Evolutionary conservation across 2,888 invertebrate genomes (phyloP).

Genomic region (Lingula anatina): DNA sequence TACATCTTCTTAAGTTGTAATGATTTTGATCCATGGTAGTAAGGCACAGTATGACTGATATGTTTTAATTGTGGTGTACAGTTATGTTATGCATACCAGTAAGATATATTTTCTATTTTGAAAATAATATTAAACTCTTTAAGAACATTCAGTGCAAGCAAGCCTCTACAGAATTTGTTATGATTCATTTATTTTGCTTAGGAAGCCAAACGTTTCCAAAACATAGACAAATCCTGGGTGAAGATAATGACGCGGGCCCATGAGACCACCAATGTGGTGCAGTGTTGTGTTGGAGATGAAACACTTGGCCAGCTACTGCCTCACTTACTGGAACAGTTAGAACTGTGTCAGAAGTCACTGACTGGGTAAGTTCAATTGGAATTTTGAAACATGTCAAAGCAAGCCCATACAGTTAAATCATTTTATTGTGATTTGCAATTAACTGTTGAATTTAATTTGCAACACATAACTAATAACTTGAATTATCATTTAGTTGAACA

Average conservation of each 20-base stretch:
- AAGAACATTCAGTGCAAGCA: not conserved
- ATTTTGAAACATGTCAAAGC: too few species aligned
- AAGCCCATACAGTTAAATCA: too few species aligned
- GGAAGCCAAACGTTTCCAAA: conserved; percentile 56
- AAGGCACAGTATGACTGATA: too few species aligned
- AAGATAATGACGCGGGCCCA: conserved; percentile 81
- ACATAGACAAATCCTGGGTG: conserved; percentile 81
- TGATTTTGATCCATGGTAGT: too few species aligned
- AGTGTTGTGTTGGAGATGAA: conserved; percentile 79
- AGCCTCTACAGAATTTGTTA: too few species aligned
- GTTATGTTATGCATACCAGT: not conserved
- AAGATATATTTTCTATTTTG: not conserved
- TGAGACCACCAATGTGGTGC: conserved; percentile 75
- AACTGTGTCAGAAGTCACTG: conserved; percentile 84
- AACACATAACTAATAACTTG: too few species aligned
- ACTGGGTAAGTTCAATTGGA: conserved; percentile 60
- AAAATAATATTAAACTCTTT: not conserved
- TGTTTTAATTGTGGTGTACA: not conserved
- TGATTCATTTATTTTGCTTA: conserved; percentile 13
- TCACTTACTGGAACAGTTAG: conserved; percentile 76
- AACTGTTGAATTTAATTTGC: too few species aligned
- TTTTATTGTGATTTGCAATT: too few species aligned
- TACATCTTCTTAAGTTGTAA: too few species aligned
- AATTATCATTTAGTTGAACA: too few species aligned
- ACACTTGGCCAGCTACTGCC: conserved; percentile 73